Conservation (phyloP, 2,797 vertebrate genomes). For the Sarcophilus harrisii region DNA sequence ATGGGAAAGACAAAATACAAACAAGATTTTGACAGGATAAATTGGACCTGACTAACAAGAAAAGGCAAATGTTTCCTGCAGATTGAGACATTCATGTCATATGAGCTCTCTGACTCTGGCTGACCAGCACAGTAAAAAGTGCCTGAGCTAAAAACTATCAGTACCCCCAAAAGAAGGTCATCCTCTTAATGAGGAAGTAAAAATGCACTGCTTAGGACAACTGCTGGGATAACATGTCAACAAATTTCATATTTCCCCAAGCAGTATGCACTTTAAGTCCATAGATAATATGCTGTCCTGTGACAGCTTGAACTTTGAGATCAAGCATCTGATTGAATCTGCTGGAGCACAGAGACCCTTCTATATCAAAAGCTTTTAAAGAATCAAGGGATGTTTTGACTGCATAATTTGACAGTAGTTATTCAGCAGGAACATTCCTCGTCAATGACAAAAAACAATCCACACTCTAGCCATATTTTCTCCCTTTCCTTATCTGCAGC, state of each 20-base stretch:
- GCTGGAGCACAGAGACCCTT: background rate
- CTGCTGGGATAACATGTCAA: conserved; percentile 67
- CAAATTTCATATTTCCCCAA: conserved; percentile 65
- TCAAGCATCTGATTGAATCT: background rate
- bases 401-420: background rate
- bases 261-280: conserved; percentile 27
- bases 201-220: conserved; percentile 66
- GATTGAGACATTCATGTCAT: background rate
- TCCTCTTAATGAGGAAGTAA: conserved; percentile 40
- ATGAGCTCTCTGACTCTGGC: background rate
- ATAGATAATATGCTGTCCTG: background rate
- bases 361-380: background rate
- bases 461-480: background rate
- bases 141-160: background rate
- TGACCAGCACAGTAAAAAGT: background rate
- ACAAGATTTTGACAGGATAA: too few relatives aligned
- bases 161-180: background rate
- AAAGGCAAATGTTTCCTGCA: too few relatives aligned
- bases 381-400: background rate
- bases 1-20: too few relatives aligned
- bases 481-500: background rate
- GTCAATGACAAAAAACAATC: background rate
- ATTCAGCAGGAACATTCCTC: background rate
- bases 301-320: background rate
- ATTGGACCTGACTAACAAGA: too few relatives aligned